Base-by-base conservation (phyloP, 2,113 vertebrate genomes). In the Silurus glanis region DNA sequence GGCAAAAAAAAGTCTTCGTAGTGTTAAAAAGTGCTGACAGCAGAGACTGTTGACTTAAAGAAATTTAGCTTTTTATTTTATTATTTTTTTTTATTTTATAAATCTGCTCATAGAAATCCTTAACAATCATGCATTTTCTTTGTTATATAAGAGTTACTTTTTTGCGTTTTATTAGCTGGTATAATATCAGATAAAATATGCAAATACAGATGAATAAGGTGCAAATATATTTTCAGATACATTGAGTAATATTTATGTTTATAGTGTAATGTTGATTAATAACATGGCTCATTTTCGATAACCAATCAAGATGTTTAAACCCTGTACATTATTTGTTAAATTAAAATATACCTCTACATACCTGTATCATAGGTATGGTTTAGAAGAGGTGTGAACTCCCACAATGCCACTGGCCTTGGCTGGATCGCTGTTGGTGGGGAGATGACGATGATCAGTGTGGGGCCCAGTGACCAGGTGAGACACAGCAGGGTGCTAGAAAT, bases 381-480 rank as follows among this genome's bases (percentile, higher is more conserved):
- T 93, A 94, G 98, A 91, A 96, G 98, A 90, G 98, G 98, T 0
- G 95, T 99, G 83, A 98, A 97, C 90, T 99, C 98, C 0, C 96
- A 99, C 92, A 99, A 97, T 80, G 97, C 97, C 49, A 95, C 97
- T 80, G 98, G 98, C 80, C 97, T 97, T 14, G 96, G 97, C 89
- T 99, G 98, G 98, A 97, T 99, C 83, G 95, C 96, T 92, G 97
- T 99, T 93, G 96, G 97, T 37, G 97, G 97, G 72, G 97, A 99
- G 88, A 97, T 99, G 97, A 93, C 95, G 91, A 97, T 97, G 97
- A 94, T 99, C 88, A 95, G 96, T 1, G 96, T 99, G 5, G 98
- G 97, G 82, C 94, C 98, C 80, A 97, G 96, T 12, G 97, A 99
- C 88, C 98, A 99, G 97, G 98, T 97, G 69, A 82, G 94, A 62